These are phyloP conservation scores for Limnephilus lunatus DNA, from an alignment of 2,888 invertebrate genomes.

Conservation along the genomic window DNA sequence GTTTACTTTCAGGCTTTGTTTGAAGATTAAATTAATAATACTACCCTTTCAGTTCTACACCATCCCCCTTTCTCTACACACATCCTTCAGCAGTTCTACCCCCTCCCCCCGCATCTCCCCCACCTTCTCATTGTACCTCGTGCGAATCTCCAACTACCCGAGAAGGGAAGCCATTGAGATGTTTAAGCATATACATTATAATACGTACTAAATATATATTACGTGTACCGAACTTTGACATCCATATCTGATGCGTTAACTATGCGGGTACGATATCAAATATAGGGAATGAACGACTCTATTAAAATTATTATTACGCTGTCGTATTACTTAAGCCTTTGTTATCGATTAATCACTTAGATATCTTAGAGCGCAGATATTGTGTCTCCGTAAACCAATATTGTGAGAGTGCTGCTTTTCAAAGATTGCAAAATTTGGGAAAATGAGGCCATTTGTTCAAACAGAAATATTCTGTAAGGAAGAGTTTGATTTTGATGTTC, in stretches of 20 bases:
- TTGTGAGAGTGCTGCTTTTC: background rate
- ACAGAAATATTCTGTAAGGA: background rate
- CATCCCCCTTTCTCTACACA: background rate
- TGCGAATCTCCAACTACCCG: background rate
- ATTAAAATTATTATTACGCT: background rate
- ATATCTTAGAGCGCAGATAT: background rate
- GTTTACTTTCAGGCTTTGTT: slow-evolving; percentile 41
- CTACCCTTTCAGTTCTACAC: background rate
- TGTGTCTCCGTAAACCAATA: background rate
- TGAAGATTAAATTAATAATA: slow-evolving; percentile 47
- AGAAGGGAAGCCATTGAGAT: slow-evolving; percentile 11
- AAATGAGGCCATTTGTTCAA: background rate
- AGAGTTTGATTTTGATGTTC: background rate
- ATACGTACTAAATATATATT: background rate
- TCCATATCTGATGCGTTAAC: background rate
- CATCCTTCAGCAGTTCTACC: background rate
- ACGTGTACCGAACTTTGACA: background rate
- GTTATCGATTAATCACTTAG: background rate
- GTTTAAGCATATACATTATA: slow-evolving; percentile 3
- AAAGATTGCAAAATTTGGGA: background rate
- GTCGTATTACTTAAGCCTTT: background rate
- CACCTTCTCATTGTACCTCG: background rate
- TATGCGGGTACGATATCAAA: background rate
- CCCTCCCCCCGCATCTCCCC: background rate
- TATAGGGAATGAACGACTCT: background rate